Percentiles rank a stretch among this genome's conserved stretches.
phyloP scores from a whole-genome alignment of 2,797 vertebrate species.

The Poeciliopsis presidionis region DNA sequence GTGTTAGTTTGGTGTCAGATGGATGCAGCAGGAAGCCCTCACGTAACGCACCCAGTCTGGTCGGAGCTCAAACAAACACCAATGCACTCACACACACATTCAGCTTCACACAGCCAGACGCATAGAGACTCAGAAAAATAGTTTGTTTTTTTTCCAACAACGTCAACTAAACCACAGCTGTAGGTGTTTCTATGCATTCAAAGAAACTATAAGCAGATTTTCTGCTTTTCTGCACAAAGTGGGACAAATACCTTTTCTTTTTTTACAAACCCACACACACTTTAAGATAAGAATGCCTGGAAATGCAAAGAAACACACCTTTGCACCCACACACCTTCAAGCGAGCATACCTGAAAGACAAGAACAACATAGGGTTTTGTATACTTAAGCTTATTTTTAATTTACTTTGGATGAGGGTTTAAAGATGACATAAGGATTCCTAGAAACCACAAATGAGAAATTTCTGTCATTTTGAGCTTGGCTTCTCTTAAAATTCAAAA shows the following conservation, averaged over 20 bases:
- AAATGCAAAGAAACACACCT: constrained; percentile 19
- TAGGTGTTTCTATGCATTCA: neutral
- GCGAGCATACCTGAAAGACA: neutral
- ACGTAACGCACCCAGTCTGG: constrained; percentile 55
- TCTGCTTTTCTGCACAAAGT: constrained; percentile 6
- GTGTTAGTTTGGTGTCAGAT: constrained; percentile 37
- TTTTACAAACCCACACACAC: neutral
- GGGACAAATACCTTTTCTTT: constrained; percentile 28
- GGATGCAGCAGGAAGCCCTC: constrained; percentile 71
- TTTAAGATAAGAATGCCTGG: neutral
- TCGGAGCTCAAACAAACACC: constrained; percentile 62
- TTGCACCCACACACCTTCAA: constrained; percentile 17
- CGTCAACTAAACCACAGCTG: neutral
- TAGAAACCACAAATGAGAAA: neutral
- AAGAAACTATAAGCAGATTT: neutral
- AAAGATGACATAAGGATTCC: neutral
- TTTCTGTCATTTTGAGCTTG: neutral
- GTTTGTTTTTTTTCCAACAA: constrained; percentile 11
- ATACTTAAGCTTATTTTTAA: no score
- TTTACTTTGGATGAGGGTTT: neutral
- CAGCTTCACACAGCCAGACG: constrained; percentile 10
- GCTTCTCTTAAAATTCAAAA: neutral
- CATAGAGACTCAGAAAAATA: constrained; percentile 2
- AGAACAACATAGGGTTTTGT: neutral
- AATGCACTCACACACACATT: constrained; percentile 37